A percentile compares a stretch with the other conserved stretches of the same genome.
Evolutionary conservation across 1,140 invertebrate genomes (phyloP).

Genomic region (Zaprionus capensis): DNA sequence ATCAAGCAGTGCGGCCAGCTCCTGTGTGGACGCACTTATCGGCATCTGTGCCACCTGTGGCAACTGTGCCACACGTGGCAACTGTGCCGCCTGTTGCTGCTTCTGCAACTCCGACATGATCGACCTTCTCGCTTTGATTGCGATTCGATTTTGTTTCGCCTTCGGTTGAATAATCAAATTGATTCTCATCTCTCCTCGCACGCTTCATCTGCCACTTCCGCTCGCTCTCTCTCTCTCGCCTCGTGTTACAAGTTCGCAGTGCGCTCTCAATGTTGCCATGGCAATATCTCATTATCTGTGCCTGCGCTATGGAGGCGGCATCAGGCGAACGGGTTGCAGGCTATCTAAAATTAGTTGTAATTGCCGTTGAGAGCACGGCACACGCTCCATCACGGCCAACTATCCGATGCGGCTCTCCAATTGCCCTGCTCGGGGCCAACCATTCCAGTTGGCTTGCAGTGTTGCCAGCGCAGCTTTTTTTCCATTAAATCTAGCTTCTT

Average conservation of each 20-base stretch:
- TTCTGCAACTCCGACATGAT: slow-evolving; percentile 34
- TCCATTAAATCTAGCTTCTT: too few species aligned
- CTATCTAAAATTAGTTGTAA: slow-evolving; percentile 19
- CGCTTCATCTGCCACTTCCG: not conserved
- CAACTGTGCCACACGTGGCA: not conserved
- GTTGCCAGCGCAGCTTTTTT: too few species aligned
- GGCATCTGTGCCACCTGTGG: slow-evolving; percentile 50
- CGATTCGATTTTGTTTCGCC: not conserved
- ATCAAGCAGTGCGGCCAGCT: slow-evolving; percentile 70
- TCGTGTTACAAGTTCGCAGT: slow-evolving; percentile 28
- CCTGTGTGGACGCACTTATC: slow-evolving; percentile 64
- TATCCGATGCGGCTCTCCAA: slow-evolving; percentile 6
- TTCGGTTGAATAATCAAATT: slow-evolving; percentile 31
- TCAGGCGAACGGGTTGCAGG: not conserved
- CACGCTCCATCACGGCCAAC: not conserved
- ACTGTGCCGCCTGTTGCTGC: not conserved
- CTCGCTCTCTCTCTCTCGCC: slow-evolving; percentile 16
- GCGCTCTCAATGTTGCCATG: slow-evolving; percentile 1
- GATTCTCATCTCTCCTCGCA: not conserved
- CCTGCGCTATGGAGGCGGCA: slow-evolving; percentile 1
- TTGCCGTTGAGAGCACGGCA: not conserved
- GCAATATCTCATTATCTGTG: slow-evolving; percentile 3
- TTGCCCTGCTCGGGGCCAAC: not conserved
- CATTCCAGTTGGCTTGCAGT: slow-evolving; percentile 2
- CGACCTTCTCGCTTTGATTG: slow-evolving; percentile 9